These are phyloP conservation scores for Ernsta delagoae DNA, from an alignment of 2,888 invertebrate species.

Conservation along the genomic window DNA sequence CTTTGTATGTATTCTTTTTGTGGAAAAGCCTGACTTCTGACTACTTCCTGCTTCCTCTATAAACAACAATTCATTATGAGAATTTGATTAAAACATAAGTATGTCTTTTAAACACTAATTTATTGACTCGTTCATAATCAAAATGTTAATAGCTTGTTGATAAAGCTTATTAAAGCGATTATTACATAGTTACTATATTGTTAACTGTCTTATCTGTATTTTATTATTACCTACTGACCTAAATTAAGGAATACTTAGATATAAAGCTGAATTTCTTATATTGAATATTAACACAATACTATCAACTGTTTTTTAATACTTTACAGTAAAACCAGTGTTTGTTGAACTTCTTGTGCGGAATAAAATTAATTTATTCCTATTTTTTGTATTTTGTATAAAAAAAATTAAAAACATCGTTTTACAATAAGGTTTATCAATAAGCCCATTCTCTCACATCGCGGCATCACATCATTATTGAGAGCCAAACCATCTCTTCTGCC, in stretches of 20 bases:
- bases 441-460: neutral
- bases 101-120: neutral
- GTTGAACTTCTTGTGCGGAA: too few species aligned
- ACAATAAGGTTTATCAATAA: slow-evolving; percentile 5
- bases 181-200: neutral
- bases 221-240: too few species aligned
- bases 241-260: too few species aligned
- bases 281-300: too few species aligned
- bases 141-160: slow-evolving; percentile 10
- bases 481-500: neutral
- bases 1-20: slow-evolving; percentile 25
- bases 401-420: too few species aligned
- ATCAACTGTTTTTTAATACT: too few species aligned
- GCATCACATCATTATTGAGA: neutral
- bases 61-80: slow-evolving; percentile 6
- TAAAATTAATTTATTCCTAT: too few species aligned
- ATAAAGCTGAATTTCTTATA: too few species aligned
- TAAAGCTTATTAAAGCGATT: slow-evolving; percentile 18
- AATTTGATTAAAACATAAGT: slow-evolving; percentile 9
- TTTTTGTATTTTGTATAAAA: neutral
- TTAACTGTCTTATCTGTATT: too few species aligned
- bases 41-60: slow-evolving; percentile 13
- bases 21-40: slow-evolving; percentile 17
- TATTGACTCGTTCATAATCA: neutral
- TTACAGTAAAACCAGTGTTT: too few species aligned